Conservation (phyloP, 2,113 vertebrate species). For the Coracopsis vasa region DNA sequence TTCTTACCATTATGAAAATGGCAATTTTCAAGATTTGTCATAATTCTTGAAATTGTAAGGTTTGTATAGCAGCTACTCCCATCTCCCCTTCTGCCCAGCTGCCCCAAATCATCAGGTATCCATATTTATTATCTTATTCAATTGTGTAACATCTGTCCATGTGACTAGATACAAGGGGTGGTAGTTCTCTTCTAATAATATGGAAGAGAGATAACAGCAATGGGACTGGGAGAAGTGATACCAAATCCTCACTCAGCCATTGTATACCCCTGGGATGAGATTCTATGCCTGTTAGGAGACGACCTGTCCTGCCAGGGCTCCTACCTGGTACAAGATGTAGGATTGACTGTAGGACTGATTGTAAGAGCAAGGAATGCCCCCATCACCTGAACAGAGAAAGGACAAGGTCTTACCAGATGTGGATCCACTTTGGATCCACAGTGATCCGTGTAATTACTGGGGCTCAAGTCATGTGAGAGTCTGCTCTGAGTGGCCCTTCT, state of each 20-base stretch:
- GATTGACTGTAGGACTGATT: background rate
- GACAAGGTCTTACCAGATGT: background rate
- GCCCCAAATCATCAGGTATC: background rate
- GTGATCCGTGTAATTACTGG: background rate
- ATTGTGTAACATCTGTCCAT: background rate
- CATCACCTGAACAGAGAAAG: background rate
- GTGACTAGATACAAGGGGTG: background rate
- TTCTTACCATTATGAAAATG: constrained; percentile 80
- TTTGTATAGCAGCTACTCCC: background rate
- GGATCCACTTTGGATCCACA: background rate
- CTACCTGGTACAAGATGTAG: background rate
- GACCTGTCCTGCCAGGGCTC: background rate
- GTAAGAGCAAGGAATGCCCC: background rate
- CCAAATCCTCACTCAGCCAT: background rate
- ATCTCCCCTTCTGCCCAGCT: background rate
- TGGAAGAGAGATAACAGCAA: background rate
- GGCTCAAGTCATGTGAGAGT: background rate
- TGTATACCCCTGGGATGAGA: background rate
- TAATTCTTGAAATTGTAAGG: constrained; percentile 62
- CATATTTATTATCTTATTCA: constrained; percentile 42
- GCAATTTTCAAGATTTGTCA: constrained; percentile 78
- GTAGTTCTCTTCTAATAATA: background rate
- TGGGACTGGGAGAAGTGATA: background rate
- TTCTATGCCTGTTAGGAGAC: background rate
- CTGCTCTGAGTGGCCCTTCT: background rate